Conservation (phyloP, 2,113 vertebrate species). For the Neolamprologus caudopunctatus region DNA sequence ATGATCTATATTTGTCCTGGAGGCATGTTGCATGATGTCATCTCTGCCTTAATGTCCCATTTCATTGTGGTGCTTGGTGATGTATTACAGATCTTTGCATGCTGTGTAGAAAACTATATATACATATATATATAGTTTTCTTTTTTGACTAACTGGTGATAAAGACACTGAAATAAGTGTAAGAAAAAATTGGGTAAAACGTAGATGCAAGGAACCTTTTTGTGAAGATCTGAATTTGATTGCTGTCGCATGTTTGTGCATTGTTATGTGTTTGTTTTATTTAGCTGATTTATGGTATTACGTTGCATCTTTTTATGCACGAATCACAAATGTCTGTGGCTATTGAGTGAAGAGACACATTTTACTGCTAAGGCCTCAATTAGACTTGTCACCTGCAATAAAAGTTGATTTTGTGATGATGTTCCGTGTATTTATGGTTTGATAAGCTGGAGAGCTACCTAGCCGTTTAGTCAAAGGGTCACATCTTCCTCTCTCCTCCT, state of each 20-base stretch:
- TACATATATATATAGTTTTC: background rate
- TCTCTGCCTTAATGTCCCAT: slow-evolving; percentile 48
- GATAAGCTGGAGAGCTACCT: background rate
- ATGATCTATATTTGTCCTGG: slow-evolving; percentile 66
- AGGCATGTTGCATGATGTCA: slow-evolving; percentile 59
- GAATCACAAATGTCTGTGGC: background rate
- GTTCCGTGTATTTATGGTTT: slow-evolving; percentile 9
- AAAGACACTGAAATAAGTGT: background rate
- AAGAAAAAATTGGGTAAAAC: background rate
- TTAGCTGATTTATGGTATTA: background rate
- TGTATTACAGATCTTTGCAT: slow-evolving; percentile 47
- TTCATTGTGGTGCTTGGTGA: slow-evolving; percentile 53
- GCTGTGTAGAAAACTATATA: background rate
- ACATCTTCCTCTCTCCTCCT: background rate
- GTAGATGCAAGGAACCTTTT: background rate
- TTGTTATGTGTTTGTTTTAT: background rate
- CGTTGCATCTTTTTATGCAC: background rate
- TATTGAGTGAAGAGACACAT: background rate
- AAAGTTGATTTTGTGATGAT: slow-evolving; percentile 34
- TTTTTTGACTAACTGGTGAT: background rate
- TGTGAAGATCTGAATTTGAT: background rate
- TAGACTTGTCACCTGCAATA: background rate
- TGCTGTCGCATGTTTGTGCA: background rate
- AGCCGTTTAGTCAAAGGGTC: slow-evolving; percentile 19
- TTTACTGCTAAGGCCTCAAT: background rate